These are phyloP conservation scores for Tribolium freemani DNA, from an alignment of 2,888 invertebrate genomes.

Conservation along the genomic window DNA sequence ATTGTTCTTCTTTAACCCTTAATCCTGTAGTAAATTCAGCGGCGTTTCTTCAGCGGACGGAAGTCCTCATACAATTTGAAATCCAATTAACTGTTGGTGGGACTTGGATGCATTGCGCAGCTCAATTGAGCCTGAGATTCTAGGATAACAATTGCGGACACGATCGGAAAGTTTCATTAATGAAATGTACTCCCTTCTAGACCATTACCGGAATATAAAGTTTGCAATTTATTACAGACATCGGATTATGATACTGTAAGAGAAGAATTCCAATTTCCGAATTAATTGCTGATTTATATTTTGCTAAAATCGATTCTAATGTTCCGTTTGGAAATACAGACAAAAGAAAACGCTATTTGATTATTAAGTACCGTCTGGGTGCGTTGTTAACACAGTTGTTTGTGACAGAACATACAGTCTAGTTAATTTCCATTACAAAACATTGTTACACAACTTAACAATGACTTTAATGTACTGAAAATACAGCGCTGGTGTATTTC, in stretches of 20 bases:
- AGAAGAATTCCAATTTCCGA: constrained; percentile 35
- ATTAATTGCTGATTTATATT: background rate
- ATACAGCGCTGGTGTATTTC: constrained; percentile 2
- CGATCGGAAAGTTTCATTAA: constrained; percentile 62
- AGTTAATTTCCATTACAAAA: constrained; percentile 43
- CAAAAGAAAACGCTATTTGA: constrained; percentile 35
- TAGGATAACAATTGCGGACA: constrained; percentile 58
- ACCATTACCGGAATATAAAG: constrained; percentile 59
- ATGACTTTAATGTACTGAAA: constrained; percentile 27
- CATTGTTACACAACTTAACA: constrained; percentile 35
- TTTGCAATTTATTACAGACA: constrained; percentile 56
- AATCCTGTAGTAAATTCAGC: background rate
- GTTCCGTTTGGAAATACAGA: background rate
- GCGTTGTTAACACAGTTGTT: constrained; percentile 41
- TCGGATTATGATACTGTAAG: constrained; percentile 50
- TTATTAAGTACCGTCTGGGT: constrained; percentile 34
- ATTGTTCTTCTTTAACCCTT: constrained; percentile 6
- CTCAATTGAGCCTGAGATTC: constrained; percentile 56
- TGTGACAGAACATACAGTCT: constrained; percentile 31
- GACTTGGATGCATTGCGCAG: constrained; percentile 54
- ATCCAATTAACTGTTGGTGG: constrained; percentile 60
- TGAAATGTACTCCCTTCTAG: constrained; percentile 60
- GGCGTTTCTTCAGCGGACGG: constrained; percentile 3
- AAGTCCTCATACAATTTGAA: constrained; percentile 50
- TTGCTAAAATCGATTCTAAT: background rate